phyloP scores from a whole-genome alignment of 2,113 vertebrate species.

The Cervus canadensis region DNA sequence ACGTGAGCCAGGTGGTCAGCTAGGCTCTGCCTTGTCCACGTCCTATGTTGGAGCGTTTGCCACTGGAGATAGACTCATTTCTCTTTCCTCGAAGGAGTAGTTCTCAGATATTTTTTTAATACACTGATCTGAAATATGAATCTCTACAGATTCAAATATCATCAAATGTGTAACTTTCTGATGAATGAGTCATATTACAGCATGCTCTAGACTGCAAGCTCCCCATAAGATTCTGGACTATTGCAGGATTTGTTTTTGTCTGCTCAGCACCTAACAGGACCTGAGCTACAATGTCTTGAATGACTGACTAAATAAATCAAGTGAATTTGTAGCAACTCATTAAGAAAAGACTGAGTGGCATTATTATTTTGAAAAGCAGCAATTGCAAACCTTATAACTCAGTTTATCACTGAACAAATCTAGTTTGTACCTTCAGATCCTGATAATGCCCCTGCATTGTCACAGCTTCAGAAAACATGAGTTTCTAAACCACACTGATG shows the following conservation, averaged over 20 bases:
- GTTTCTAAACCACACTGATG: background rate
- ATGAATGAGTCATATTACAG: background rate
- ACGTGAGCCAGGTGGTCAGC: background rate
- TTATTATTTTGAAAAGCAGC: conserved; percentile 1
- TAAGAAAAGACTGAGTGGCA: background rate
- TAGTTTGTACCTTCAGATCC: background rate
- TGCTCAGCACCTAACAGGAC: background rate
- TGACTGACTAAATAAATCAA: background rate
- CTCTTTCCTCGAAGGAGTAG: background rate
- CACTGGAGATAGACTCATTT: background rate
- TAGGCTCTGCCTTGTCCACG: background rate
- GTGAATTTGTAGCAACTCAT: background rate
- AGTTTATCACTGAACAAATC: background rate
- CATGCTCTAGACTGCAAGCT: background rate
- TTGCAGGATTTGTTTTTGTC: background rate
- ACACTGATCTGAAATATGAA: background rate
- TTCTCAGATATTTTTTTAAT: background rate
- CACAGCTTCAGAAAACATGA: background rate
- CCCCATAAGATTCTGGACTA: background rate
- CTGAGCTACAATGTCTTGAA: background rate
- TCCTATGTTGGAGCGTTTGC: background rate
- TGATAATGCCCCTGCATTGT: too few species aligned
- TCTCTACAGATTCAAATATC: background rate
- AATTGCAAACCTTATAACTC: background rate
- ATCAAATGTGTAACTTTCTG: background rate